Conservation (phyloP, 2,113 vertebrate genomes). For the Pygoscelis adeliae region DNA sequence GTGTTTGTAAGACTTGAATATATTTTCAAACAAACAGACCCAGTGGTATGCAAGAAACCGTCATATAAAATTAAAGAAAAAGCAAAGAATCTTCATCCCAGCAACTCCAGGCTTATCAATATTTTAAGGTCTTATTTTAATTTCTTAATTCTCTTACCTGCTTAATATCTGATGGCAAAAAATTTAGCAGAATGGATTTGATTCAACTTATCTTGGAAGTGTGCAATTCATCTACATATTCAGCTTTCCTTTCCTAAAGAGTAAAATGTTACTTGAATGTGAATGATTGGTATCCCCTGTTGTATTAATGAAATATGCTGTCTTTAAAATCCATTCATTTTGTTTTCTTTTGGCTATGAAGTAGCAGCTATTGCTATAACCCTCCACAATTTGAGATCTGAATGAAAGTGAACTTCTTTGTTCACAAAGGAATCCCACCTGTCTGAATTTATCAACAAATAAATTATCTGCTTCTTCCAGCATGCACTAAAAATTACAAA, state of each 20-base stretch:
- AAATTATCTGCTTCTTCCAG: background rate
- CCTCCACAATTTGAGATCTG: background rate
- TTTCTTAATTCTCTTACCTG: background rate
- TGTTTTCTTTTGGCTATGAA: background rate
- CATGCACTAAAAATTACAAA: background rate
- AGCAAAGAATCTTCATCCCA: background rate
- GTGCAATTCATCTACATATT: background rate
- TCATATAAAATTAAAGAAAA: background rate
- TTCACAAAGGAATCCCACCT: background rate
- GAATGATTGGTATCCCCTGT: background rate
- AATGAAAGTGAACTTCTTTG: background rate
- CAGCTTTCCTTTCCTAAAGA: background rate
- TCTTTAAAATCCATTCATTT: background rate
- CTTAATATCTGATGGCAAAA: background rate
- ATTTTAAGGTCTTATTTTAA: conserved; percentile 1
- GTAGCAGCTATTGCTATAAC: background rate
- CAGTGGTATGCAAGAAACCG: background rate
- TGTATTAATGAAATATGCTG: background rate
- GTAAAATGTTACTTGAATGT: background rate
- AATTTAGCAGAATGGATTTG: background rate
- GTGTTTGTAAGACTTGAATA: background rate
- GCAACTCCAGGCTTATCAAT: background rate
- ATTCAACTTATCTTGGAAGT: background rate
- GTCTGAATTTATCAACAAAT: background rate
- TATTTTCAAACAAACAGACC: background rate